Conservation (phyloP, 2,113 vertebrate species). For the Rhinogobius similis region DNA sequence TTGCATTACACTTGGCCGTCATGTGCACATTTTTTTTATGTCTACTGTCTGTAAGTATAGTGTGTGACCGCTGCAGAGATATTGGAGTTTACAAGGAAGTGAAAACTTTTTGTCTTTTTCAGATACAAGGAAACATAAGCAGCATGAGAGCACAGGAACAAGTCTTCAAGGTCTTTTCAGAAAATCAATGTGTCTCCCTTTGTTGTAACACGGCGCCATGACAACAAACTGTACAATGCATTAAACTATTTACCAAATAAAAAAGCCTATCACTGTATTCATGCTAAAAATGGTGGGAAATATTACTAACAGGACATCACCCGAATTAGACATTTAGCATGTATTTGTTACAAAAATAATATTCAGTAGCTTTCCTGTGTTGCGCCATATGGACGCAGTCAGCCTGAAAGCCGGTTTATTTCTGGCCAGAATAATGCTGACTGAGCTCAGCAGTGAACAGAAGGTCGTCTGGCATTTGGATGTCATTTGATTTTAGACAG, state of each 20-base stretch:
- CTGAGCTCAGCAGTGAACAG: conserved; percentile 50
- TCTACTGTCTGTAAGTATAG: neutral
- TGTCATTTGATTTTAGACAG: conserved; percentile 11
- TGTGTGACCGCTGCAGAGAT: neutral
- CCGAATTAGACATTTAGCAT: neutral
- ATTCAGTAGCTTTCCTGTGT: conserved; percentile 16
- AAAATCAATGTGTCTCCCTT: conserved; percentile 16
- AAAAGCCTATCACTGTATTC: neutral
- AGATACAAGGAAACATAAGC: conserved; percentile 47
- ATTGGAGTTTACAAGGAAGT: neutral
- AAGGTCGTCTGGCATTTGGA: conserved; percentile 16
- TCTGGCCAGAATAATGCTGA: conserved; percentile 52
- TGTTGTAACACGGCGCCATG: neutral
- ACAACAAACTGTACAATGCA: neutral
- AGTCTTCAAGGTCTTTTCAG: conserved; percentile 2
- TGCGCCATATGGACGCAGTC: conserved; percentile 50
- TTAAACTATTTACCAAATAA: neutral
- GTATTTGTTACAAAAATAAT: conserved; percentile 35
- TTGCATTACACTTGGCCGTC: neutral
- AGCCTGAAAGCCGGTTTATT: conserved; percentile 47
- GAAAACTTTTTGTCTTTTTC: conserved; percentile 1
- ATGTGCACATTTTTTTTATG: conserved; percentile 1
- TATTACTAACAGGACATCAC: neutral
- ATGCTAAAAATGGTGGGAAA: neutral
- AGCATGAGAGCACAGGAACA: neutral